Conservation (phyloP, 2,113 vertebrate species). For the Orcinus orca region DNA sequence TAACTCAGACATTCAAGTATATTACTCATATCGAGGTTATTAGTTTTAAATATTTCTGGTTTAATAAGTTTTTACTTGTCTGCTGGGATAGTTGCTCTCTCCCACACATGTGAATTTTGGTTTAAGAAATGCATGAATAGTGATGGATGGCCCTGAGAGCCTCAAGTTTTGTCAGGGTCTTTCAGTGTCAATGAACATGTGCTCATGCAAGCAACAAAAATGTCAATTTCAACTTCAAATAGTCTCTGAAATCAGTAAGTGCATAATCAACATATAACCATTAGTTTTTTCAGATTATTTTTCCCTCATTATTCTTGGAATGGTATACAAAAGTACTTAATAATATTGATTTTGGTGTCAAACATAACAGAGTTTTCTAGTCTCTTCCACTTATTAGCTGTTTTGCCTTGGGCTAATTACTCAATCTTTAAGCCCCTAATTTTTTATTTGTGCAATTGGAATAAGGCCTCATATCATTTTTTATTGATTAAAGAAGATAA, state of each 20-base stretch:
- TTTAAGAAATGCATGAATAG: neutral
- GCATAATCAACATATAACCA: neutral
- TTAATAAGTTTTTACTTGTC: constrained; percentile 35
- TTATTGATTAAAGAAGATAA: neutral
- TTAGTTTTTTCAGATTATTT: neutral
- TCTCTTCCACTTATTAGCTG: neutral
- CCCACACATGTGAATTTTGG: neutral
- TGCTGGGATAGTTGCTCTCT: neutral
- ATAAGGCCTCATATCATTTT: neutral
- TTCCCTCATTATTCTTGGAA: neutral
- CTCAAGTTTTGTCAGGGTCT: neutral
- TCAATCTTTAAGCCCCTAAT: neutral
- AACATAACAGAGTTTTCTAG: neutral
- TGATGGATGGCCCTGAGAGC: neutral
- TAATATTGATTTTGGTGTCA: constrained; percentile 11
- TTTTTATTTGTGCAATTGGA: constrained; percentile 12
- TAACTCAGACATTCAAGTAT: constrained; percentile 32
- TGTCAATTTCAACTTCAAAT: constrained; percentile 1
- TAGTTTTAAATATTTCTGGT: constrained; percentile 40
- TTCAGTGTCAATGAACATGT: neutral
- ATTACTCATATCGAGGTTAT: neutral
- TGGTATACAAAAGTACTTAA: neutral
- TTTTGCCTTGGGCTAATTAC: neutral
- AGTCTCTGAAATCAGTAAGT: neutral
- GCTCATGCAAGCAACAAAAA: constrained; percentile 12